Evolutionary conservation across 2,797 vertebrate genomes (phyloP), one percentile per base, ranked within the genome.

Genomic region (Tragelaphus oryx): DNA sequence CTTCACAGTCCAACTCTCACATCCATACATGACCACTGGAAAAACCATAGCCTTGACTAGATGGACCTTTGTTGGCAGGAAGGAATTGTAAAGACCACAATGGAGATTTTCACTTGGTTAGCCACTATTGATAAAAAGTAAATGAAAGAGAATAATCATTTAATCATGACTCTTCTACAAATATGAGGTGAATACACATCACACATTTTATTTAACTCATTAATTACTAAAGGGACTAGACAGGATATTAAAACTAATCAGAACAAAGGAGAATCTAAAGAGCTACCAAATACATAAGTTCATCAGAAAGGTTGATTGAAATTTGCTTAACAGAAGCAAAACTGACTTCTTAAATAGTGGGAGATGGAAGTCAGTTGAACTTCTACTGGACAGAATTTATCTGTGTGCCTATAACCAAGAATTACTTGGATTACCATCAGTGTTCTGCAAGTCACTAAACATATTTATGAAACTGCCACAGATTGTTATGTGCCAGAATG

Each of bases 261-360:
- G 33, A 44, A 48, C 6, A 75, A 89, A 60, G 4, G 28, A 85
- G 46, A 89, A 28, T 80, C 14, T 75, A 85, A 95, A 95, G 14
- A 62, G 8, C 24, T 46, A 75, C n/a, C 46, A 75, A 57, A 68
- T 71, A 87, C 9, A 13, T n/a, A 57, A 68, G 8, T 41, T 93
- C 50, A 62, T 80, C 54, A 57, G 81, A 89, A 93, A 93, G 41
- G 8, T 20, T 78, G 24, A 28, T 75, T 87, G 94, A 89, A 95
- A 65, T 87, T 37, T 96, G 33, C 13, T 87, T 65, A 80, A 41
- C 71, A 83, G 28, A 83, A 91, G 7, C n/a, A 80, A 95, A 91
- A 83, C 17, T 65, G 24, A 6, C 54, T 94, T 91, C 46, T 86
- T 97, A 46, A 74, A 68, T 16, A 52, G 65, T 54, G 55, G 22